Percentiles rank a stretch among this genome's conserved stretches.
Evolutionary conservation across 2,797 vertebrate species (phyloP).

Genomic region (Periparus ater): DNA sequence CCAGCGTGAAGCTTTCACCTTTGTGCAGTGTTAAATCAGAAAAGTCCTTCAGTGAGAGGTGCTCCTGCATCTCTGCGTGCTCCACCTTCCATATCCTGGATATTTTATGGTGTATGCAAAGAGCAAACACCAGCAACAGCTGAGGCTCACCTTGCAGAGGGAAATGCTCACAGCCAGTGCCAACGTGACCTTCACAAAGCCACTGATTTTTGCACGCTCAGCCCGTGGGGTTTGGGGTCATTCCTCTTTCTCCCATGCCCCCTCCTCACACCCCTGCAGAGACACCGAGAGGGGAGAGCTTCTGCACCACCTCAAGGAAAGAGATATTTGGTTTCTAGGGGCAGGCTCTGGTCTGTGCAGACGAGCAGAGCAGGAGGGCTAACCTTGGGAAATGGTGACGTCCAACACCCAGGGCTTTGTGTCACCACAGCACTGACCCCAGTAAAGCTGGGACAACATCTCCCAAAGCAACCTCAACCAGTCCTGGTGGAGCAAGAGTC

Average conservation of each 20-base stretch:
- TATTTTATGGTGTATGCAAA: background rate
- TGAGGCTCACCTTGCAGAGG: background rate
- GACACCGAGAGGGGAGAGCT: background rate
- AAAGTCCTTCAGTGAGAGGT: background rate
- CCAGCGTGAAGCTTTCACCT: background rate
- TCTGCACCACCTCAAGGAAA: conserved; percentile 26
- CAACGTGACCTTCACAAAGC: background rate
- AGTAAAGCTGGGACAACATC: background rate
- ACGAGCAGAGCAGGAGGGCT: background rate
- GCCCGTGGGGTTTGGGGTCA: background rate
- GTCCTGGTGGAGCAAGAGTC: rapidly evolving
- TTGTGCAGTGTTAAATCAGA: background rate
- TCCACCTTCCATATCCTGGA: background rate
- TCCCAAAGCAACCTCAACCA: background rate
- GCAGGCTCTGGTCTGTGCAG: background rate
- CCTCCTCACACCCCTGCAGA: background rate
- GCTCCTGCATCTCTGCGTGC: background rate
- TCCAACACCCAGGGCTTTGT: background rate
- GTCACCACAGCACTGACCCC: background rate
- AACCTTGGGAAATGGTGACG: background rate
- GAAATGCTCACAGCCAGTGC: background rate
- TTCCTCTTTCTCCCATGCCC: background rate
- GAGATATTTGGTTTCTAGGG: background rate
- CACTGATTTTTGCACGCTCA: background rate
- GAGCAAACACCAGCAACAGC: background rate